Evolutionary conservation across 2,797 vertebrate genomes (phyloP), one percentile per base, ranked within the genome.

Genomic region (Eupleurogrammus muticus): DNA sequence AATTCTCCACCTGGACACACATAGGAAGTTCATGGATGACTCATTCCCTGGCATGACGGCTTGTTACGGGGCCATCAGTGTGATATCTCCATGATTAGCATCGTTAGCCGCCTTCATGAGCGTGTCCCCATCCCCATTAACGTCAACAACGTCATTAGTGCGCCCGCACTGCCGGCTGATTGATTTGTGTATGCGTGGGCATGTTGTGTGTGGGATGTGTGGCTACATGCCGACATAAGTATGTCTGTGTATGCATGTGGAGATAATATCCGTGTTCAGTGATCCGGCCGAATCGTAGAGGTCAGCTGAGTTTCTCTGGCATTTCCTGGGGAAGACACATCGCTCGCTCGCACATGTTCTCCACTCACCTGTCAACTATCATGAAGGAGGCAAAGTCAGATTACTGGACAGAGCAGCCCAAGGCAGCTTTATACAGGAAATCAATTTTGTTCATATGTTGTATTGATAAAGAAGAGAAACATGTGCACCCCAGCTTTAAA

Each of bases 51-150:
- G 77, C 63, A 38, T 40, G 68, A 79, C 34, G 70, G 69, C 70
- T 83, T 73, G 76, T 76, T 85, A 59, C 2, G 1, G 53, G 44
- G 19, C 9, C 74, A 64, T 83, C 78, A 53, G 62, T 64, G 75
- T 75, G 74, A 84, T 76, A 80, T 83, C 65, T 54, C 5, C 66
- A 67, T 79, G 80, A 83, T 87, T 81, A 82, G 79, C 67, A 38
- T 81, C 83, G 24, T 90, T 87, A 89, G 73, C 72, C 63, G 69
- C 68, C 78, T 80, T 67, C 60, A 53, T 36, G 66, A 82, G 81
- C 61, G 42, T 63, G 80, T 87, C 79, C 70, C 58, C 62, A 49
- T 79, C 83, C 75, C 85, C 85, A 87, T 91, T 87, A 90, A 79
- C 1, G 61, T 78, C 83, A 80, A 73, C 81, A 69, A 57, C 84